A percentile compares a stretch with the other conserved stretches of the same genome.
Conservation (phyloP, 2,797 vertebrate species). For the Euphonia xanthogaster region DNA sequence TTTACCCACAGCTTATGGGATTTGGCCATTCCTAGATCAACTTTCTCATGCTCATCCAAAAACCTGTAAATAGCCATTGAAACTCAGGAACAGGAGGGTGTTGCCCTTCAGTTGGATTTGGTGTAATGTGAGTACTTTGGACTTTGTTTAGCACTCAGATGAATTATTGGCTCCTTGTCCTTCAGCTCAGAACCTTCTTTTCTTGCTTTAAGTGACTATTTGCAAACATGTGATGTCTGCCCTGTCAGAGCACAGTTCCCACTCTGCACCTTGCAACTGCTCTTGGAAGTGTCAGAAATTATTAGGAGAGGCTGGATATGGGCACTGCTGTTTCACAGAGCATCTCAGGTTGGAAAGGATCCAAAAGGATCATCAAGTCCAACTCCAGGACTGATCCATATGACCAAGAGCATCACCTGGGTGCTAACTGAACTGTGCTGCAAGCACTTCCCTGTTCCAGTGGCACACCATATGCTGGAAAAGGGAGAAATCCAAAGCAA, state of each 20-base stretch:
- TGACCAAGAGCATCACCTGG: not conserved
- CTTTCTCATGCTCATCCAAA: not conserved
- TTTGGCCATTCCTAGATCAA: not conserved
- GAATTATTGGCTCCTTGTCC: not conserved
- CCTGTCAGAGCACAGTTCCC: fast-evolving
- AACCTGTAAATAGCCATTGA: not conserved
- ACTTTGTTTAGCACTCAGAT: not conserved
- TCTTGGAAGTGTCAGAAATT: not conserved
- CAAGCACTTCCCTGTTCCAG: not conserved
- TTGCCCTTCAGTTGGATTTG: not conserved
- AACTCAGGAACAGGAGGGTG: slow-evolving; percentile 7
- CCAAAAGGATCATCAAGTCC: not conserved
- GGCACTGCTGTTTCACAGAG: not conserved
- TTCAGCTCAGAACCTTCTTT: not conserved
- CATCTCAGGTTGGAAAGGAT: not conserved
- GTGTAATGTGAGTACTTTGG: slow-evolving; percentile 15
- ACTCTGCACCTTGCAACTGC: not conserved
- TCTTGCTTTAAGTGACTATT: not conserved
- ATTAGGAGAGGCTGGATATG: not conserved
- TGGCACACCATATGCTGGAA: not conserved
- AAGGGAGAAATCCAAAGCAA: not conserved
- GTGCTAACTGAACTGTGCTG: not conserved
- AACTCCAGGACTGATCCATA: not conserved
- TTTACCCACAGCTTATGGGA: not conserved
- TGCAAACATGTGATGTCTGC: not conserved